These are phyloP conservation scores for Electrophaes corylata DNA, from an alignment of 2,888 invertebrate genomes.

Conservation along the genomic window DNA sequence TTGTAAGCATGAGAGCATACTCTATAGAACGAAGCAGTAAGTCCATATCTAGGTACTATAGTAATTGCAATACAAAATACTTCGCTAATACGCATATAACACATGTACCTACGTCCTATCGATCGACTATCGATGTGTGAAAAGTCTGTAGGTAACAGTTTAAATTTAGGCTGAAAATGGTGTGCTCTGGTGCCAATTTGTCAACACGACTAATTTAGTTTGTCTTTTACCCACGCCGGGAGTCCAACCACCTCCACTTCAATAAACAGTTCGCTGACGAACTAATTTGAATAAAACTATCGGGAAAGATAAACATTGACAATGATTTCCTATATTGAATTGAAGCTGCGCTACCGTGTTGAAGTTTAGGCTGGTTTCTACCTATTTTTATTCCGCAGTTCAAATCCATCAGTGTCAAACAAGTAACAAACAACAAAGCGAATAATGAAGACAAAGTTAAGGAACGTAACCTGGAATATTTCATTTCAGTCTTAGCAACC, in stretches of 20 bases:
- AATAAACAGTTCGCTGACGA: slow-evolving; percentile 35
- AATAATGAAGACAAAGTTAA: slow-evolving; percentile 30
- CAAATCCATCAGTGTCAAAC: slow-evolving; percentile 33
- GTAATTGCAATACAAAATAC: neutral
- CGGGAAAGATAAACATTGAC: slow-evolving; percentile 13
- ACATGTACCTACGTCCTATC: neutral
- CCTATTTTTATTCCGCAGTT: slow-evolving; percentile 8
- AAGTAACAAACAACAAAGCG: slow-evolving; percentile 25
- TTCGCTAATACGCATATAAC: neutral
- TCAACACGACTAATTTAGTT: slow-evolving; percentile 44
- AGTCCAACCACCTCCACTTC: slow-evolving; percentile 26
- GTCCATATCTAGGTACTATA: too few relatives aligned
- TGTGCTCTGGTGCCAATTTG: slow-evolving; percentile 35
- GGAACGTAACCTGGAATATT: slow-evolving; percentile 21
- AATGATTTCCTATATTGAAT: slow-evolving; percentile 1
- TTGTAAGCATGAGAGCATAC: slow-evolving; percentile 13
- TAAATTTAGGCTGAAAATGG: slow-evolving; percentile 39
- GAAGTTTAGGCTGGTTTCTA: slow-evolving; percentile 2
- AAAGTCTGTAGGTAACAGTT: slow-evolving; percentile 25
- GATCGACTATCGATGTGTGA: slow-evolving; percentile 13
- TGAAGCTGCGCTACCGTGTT: neutral
- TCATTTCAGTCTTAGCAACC: slow-evolving; percentile 18
- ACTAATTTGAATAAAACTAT: slow-evolving; percentile 32
- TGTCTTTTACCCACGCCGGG: slow-evolving; percentile 37
- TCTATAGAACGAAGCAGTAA: neutral